These are phyloP conservation scores for Brachypalpus laphriformis DNA, from an alignment of 2,888 invertebrate genomes.

Conservation along the genomic window DNA sequence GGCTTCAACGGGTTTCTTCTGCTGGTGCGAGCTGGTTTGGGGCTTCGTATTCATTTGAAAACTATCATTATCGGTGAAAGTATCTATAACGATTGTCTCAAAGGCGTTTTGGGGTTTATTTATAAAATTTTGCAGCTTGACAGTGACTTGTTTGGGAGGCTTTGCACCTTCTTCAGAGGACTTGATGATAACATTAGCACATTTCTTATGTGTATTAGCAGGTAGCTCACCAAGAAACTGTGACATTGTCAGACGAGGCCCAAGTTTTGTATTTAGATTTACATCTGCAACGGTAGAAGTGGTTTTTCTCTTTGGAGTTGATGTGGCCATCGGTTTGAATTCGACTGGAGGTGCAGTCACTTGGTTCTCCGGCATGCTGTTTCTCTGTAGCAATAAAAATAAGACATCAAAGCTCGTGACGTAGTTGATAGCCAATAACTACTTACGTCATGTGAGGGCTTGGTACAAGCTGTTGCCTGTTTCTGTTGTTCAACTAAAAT, in stretches of 20 bases:
- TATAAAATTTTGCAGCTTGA: background rate
- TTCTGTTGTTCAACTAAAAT: background rate
- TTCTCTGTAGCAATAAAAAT: background rate
- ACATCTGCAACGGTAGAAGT: background rate
- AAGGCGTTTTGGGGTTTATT: background rate
- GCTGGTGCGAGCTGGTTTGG: background rate
- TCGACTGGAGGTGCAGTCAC: background rate
- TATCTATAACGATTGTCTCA: background rate
- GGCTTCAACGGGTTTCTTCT: background rate
- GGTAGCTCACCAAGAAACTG: background rate
- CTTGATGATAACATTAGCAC: too few species aligned
- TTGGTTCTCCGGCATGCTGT: background rate
- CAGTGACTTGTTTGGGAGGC: background rate
- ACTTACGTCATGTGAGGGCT: background rate
- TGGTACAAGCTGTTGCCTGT: background rate
- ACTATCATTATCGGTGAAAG: background rate
- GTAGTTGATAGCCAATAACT: background rate
- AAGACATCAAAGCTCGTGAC: background rate
- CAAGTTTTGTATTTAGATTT: background rate
- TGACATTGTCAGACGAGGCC: background rate
- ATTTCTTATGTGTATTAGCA: too few species aligned
- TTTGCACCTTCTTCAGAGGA: too few species aligned
- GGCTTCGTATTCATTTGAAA: background rate
- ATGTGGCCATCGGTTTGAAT: slow-evolving; percentile 11
- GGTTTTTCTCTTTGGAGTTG: background rate